These are phyloP conservation scores for Tetragonisca angustula DNA, from an alignment of 2,888 invertebrate species.

Conservation along the genomic window DNA sequence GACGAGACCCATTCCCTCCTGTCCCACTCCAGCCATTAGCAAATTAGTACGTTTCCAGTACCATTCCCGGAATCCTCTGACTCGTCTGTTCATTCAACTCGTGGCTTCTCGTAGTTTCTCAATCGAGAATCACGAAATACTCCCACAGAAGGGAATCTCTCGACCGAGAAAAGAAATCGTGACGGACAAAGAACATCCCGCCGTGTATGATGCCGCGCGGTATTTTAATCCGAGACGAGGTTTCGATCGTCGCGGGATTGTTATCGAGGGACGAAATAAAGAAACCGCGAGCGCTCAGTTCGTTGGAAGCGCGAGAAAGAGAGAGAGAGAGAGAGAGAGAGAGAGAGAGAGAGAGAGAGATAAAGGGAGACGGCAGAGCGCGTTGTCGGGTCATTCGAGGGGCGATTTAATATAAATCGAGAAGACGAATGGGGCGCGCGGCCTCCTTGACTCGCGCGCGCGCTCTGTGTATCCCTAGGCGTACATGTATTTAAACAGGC, in stretches of 20 bases:
- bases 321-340: not conserved
- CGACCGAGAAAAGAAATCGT: not conserved
- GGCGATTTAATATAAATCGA: slow-evolving; percentile 82
- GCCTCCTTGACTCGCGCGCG: slow-evolving; percentile 76
- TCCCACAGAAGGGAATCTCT: not conserved
- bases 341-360: not conserved
- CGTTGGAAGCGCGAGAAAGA: slow-evolving; percentile 14
- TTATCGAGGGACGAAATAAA: slow-evolving; percentile 41
- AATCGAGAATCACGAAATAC: not conserved
- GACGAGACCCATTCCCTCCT: slow-evolving; percentile 26
- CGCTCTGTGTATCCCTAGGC: slow-evolving; percentile 78
- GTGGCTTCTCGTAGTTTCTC: not conserved
- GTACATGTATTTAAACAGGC: slow-evolving; percentile 83
- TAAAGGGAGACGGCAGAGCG: slow-evolving; percentile 14
- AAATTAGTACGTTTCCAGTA: not conserved
- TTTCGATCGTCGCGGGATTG: slow-evolving; percentile 10
- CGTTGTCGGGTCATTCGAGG: slow-evolving; percentile 77
- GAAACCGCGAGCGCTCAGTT: slow-evolving; percentile 51
- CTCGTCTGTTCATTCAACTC: not conserved
- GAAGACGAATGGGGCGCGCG: slow-evolving; percentile 82
- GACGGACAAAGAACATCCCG: not conserved
- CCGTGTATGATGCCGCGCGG: not conserved
- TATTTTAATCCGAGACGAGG: slow-evolving; percentile 33
- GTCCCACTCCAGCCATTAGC: slow-evolving; percentile 7
- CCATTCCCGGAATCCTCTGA: not conserved